phyloP scores from a whole-genome alignment of 2,797 vertebrate species.

The Silurus lanzhouensis region DNA sequence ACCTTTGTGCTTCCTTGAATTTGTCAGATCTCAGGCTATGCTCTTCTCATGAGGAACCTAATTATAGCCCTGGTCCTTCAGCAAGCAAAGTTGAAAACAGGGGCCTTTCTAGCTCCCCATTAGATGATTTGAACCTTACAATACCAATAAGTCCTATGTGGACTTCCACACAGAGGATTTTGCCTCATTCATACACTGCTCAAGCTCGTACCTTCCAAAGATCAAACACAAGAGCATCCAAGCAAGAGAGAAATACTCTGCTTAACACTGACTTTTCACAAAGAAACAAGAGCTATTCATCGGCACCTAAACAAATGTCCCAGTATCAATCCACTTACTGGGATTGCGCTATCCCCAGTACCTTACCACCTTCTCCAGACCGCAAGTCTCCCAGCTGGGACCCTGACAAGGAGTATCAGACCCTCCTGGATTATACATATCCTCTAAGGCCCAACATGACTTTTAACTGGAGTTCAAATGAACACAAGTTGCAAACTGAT shows the following conservation, averaged over 20 bases:
- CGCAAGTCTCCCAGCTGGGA: slow-evolving; percentile 81
- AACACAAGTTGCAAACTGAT: slow-evolving; percentile 55
- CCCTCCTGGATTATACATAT: slow-evolving; percentile 90
- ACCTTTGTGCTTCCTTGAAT: slow-evolving; percentile 47
- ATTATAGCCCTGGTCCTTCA: slow-evolving; percentile 19
- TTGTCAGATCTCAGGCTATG: slow-evolving; percentile 54
- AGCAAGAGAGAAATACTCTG: background rate
- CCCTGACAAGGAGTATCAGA: slow-evolving; percentile 86
- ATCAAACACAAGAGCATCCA: slow-evolving; percentile 24
- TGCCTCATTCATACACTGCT: slow-evolving; percentile 48
- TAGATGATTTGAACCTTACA: slow-evolving; percentile 59
- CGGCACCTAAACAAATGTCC: slow-evolving; percentile 58
- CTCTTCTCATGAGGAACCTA: slow-evolving; percentile 38
- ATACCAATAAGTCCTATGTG: slow-evolving; percentile 58
- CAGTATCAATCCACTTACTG: slow-evolving; percentile 83
- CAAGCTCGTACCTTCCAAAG: slow-evolving; percentile 41
- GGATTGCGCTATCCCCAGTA: slow-evolving; percentile 84
- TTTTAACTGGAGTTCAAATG: slow-evolving; percentile 54
- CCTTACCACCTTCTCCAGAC: slow-evolving; percentile 78
- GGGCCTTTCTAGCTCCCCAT: slow-evolving; percentile 60
- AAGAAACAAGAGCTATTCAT: slow-evolving; percentile 35
- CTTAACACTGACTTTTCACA: slow-evolving; percentile 37
- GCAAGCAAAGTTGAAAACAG: slow-evolving; percentile 43
- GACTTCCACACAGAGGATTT: slow-evolving; percentile 60
- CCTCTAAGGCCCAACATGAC: slow-evolving; percentile 79